Evolutionary conservation across 2,888 invertebrate species (phyloP), one percentile per base, ranked within the genome.

Genomic region (Temnothorax rugatulus): DNA sequence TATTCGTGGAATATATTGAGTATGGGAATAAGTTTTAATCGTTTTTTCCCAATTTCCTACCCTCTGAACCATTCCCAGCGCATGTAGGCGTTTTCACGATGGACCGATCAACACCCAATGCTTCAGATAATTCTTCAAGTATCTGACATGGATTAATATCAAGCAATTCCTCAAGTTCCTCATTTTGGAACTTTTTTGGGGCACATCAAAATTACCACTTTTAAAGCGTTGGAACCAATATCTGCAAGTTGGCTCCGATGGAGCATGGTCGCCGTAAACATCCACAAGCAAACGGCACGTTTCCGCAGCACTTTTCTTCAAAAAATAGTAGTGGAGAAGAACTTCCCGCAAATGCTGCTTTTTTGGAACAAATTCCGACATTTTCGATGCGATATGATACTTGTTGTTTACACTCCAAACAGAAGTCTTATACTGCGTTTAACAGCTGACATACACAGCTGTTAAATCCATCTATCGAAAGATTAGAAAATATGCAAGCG

Each of bases 271-370:
- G 52, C 66, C 66, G 50, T 66, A 77, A 25, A 34, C 52, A n/a
- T 47, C n/a, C 52, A 47, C 38, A 61, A 75, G 47, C 29, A 59
- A 44, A 59, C 59, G 59, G 25, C 25, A 38, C 34, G 75, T 38
- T 75, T 75, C 25, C 2, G 75, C 59, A 59, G 75, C 75, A 75
- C n/a, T 59, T 75, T 75, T 59, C 59, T 75, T 75, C 75, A 75
- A 61, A 38, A 29, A 8, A 52, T 21, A 73, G 57, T 34, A 61
- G 61, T 54, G 54, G 18, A 61, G 34, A 50, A 73, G 8, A 73
- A 34, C 73, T 73, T 73, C 52, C 50, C 73, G 52, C 73, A 50
- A 52, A 50, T 73, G 52, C 73, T 73, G 47, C 52, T 73, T 50
- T 25, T 73, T 73, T 50, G 52, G 47, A 29, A 73, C 52, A 38